Conservation (phyloP, 2,888 invertebrate species). For the Labia minor region DNA sequence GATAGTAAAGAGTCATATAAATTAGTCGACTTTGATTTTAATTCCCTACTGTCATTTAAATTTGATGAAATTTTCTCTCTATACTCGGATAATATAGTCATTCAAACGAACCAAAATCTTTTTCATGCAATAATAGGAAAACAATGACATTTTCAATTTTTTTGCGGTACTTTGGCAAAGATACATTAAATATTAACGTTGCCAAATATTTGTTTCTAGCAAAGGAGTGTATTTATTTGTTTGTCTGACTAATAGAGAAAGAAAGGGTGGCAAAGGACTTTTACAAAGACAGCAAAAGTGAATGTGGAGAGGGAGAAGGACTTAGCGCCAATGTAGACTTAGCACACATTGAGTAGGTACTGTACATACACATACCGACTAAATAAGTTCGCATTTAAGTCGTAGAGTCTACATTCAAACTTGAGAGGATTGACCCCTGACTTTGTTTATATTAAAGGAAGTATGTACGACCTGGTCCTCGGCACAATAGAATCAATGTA, state of each 20-base stretch:
- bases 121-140: too few relatives aligned
- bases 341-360: not conserved
- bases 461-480: too few relatives aligned
- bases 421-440: not conserved
- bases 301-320: not conserved
- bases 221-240: constrained; percentile 13
- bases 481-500: too few relatives aligned
- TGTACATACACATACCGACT: not conserved
- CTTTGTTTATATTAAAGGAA: too few relatives aligned
- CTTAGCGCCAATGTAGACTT: constrained; percentile 2
- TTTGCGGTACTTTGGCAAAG: not conserved
- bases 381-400: not conserved
- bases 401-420: not conserved
- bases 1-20: too few relatives aligned
- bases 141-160: not conserved
- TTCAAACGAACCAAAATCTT: too few relatives aligned
- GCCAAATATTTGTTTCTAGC: not conserved
- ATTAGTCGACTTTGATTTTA: too few relatives aligned
- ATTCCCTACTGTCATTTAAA: too few relatives aligned
- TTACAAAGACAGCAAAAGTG: too few relatives aligned
- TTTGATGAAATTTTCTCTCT: too few relatives aligned
- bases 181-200: constrained; percentile 4
- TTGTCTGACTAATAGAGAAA: constrained; percentile 1
- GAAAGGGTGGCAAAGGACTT: not conserved
- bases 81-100: too few relatives aligned